Percentiles rank a stretch among this genome's conserved stretches.
phyloP scores from a whole-genome alignment of 2,888 invertebrate genomes.

The Drosophila merina region DNA sequence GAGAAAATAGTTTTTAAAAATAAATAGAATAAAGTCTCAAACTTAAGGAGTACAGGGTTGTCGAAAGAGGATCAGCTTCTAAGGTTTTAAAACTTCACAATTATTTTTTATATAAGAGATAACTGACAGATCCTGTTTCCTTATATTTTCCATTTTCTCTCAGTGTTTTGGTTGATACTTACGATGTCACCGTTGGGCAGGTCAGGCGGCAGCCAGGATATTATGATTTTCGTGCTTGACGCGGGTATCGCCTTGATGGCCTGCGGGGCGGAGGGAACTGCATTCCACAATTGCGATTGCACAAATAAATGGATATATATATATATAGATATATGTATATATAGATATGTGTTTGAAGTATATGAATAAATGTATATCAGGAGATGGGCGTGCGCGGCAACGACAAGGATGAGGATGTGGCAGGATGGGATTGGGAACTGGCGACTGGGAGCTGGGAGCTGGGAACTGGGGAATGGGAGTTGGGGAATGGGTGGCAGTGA shows the following conservation, averaged over 20 bases:
- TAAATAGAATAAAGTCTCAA: too few species aligned
- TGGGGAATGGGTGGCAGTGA: background rate
- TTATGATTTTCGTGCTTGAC: constrained; percentile 92
- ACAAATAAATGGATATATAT: constrained; percentile 35
- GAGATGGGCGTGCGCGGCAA: constrained; percentile 43
- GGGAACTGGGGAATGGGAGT: background rate
- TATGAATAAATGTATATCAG: constrained; percentile 40
- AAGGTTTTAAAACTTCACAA: too few species aligned
- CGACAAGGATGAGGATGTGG: constrained; percentile 31
- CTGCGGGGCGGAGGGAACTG: constrained; percentile 94
- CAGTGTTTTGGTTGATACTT: constrained; percentile 56
- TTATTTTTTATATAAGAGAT: too few species aligned
- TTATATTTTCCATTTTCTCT: background rate
- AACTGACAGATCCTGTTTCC: too few species aligned
- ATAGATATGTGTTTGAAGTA: constrained; percentile 21
- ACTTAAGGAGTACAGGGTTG: too few species aligned
- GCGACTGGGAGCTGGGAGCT: constrained; percentile 4
- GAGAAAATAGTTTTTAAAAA: background rate
- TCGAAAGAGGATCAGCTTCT: too few species aligned
- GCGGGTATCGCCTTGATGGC: constrained; percentile 95
- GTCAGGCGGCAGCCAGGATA: constrained; percentile 95
- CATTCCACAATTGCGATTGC: constrained; percentile 54
- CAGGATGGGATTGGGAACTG: constrained; percentile 1
- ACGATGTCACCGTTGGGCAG: constrained; percentile 93
- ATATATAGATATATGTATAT: constrained; percentile 8